Percentiles rank a stretch among this genome's conserved stretches.
These are phyloP conservation scores for Martes martes DNA, from an alignment of 2,113 vertebrate species.

Conservation along the genomic window DNA sequence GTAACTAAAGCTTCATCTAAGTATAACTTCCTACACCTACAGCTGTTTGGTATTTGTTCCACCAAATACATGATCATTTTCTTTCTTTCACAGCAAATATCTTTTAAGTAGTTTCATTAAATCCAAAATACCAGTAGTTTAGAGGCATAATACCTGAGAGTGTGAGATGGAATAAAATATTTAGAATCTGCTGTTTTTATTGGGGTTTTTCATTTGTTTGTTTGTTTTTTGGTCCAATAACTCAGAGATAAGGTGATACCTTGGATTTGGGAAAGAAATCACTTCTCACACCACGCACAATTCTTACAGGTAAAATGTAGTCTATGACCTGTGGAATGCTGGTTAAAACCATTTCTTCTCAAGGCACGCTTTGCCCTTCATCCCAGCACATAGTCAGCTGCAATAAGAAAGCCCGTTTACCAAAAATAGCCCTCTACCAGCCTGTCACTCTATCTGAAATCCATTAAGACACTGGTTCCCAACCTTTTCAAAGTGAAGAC, in stretches of 20 bases:
- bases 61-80: background rate
- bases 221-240: background rate
- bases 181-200: constrained; percentile 8
- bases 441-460: constrained; percentile 2
- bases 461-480: background rate
- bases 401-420: background rate
- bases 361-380: constrained; percentile 30
- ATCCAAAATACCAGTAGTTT: background rate
- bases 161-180: background rate
- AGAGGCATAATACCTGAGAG: background rate
- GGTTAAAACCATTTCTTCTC: background rate
- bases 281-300: background rate
- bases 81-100: background rate
- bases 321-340: background rate
- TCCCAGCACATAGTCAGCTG: constrained; percentile 13
- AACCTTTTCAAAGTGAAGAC: background rate
- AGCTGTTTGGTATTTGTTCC: background rate
- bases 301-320: background rate
- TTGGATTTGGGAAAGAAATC: constrained; percentile 8
- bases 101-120: background rate
- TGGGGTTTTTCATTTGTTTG: background rate
- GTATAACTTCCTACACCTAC: fast-evolving
- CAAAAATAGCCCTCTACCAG: constrained; percentile 35
- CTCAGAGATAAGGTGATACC: background rate
- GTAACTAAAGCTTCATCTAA: background rate